phyloP scores from a whole-genome alignment of 1,140 invertebrate genomes.

The Panagrolaimus sp. region DNA sequence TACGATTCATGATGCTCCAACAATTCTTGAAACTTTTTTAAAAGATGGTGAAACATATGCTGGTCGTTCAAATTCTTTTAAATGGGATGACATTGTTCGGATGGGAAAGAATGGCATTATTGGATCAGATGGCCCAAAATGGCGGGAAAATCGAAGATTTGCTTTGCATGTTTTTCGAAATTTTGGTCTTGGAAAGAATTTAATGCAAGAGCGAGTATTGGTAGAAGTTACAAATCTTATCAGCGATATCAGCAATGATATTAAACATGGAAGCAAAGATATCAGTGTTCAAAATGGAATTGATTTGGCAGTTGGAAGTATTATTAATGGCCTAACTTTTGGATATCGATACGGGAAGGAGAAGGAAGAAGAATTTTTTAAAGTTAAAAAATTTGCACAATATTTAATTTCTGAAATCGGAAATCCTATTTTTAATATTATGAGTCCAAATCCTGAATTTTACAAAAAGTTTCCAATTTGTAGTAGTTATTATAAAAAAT shows the following conservation, averaged over 20 bases:
- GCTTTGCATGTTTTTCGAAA: conserved; percentile 40
- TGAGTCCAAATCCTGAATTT: conserved; percentile 1
- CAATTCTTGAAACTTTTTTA: conserved; percentile 31
- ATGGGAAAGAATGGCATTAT: conserved; percentile 24
- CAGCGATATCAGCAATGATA: conserved; percentile 21
- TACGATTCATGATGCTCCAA: conserved; percentile 23
- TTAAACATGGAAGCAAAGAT: conserved; percentile 16
- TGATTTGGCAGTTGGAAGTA: conserved; percentile 27
- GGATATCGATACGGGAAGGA: conserved; percentile 19
- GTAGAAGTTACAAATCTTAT: conserved; percentile 14
- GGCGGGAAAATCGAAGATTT: conserved; percentile 36
- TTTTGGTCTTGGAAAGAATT: conserved; percentile 45
- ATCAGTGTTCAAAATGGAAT: conserved; percentile 22
- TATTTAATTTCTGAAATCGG: no score
- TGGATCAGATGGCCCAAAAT: conserved; percentile 48
- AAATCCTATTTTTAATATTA: neutral
- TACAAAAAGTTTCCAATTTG: conserved; percentile 10
- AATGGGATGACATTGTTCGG: conserved; percentile 13
- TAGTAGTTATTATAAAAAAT: neutral
- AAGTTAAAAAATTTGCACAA: no score
- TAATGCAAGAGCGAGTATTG: conserved; percentile 36
- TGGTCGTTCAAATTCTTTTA: conserved; percentile 10
- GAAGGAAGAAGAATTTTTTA: no score
- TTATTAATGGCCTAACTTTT: conserved; percentile 25
- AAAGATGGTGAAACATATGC: conserved; percentile 31